Evolutionary conservation across 2,888 invertebrate genomes (phyloP), one percentile per base, ranked within the genome.

Genomic region (Epinotia ramella): DNA sequence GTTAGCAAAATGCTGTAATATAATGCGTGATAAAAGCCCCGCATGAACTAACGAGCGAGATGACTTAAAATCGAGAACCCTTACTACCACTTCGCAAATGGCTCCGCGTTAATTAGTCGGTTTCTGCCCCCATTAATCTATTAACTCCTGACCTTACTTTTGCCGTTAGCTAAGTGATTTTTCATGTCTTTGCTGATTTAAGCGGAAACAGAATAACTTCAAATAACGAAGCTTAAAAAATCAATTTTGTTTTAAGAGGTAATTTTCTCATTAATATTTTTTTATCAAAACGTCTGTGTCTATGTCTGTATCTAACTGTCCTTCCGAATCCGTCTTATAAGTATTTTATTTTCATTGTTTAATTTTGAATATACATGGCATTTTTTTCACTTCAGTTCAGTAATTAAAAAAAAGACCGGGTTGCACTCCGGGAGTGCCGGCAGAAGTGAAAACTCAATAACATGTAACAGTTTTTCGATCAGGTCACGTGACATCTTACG

Each of bases 121-220:
- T 67, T 83, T 78, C 77, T 78, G 76, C 78, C 65, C 68, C 78
- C 77, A 81, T 84, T 82, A 83, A 81, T 84, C 82, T 80, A 81
- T 81, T 79, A 80, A 80, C 79, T 80, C 79, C 78, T 79, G 79
- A 78, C 78, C 76, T 78, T 78, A 78, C 53, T 74, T 74, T 75
- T 74, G 66, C 46, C 40, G 65, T 16, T 76, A 75, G 77, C 76
- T 77, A 77, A 79, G 75, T 76, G 74, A 73, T 76, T 65, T 73
- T 78, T 72, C 73, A 77, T 77, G 75, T 72, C 62, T 53, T 44
- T 49, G 59, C 57, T 63, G 46, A 57, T 64, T 74, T 73, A 57
- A 73, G 33, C 24, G 59, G 65, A 59, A 33, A 65, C 53, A 12
- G 16, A 46, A 46, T 16, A 57, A 40, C 53, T 20, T 18, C 16